phyloP scores from a whole-genome alignment of 2,797 vertebrate species.

The Chrosomus eos region DNA sequence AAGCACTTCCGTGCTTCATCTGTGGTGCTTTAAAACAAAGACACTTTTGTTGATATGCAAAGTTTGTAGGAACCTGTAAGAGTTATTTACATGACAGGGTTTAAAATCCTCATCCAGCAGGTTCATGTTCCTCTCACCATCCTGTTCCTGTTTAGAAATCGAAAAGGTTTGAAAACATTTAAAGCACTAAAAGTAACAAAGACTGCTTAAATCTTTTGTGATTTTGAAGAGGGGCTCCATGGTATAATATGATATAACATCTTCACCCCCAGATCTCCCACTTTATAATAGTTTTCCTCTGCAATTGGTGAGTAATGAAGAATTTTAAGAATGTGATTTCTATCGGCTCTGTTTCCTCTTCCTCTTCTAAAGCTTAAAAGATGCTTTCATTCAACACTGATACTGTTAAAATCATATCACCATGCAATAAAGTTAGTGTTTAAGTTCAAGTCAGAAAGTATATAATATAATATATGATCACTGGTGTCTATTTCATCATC shows the following conservation, averaged over 20 bases:
- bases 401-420: neutral
- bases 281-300: neutral
- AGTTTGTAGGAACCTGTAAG: neutral
- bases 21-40: neutral
- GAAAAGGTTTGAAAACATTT: neutral
- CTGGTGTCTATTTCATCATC: neutral
- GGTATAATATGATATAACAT: neutral
- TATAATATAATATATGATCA: neutral
- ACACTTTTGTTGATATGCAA: neutral
- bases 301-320: neutral
- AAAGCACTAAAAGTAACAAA: neutral
- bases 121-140: neutral
- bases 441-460: neutral
- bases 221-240: too few relatives aligned
- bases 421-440: too few relatives aligned
- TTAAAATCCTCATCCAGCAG: neutral
- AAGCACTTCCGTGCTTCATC: neutral
- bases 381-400: neutral
- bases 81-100: neutral
- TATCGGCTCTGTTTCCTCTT: neutral
- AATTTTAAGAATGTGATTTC: slow-evolving; percentile 16
- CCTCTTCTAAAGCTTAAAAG: neutral
- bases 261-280: too few relatives aligned
- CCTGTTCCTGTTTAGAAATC: neutral
- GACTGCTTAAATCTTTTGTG: neutral